A percentile compares a stretch with the other conserved stretches of the same genome.
Conservation (phyloP, 2,113 vertebrate species). For the Bufo gargarizans region DNA sequence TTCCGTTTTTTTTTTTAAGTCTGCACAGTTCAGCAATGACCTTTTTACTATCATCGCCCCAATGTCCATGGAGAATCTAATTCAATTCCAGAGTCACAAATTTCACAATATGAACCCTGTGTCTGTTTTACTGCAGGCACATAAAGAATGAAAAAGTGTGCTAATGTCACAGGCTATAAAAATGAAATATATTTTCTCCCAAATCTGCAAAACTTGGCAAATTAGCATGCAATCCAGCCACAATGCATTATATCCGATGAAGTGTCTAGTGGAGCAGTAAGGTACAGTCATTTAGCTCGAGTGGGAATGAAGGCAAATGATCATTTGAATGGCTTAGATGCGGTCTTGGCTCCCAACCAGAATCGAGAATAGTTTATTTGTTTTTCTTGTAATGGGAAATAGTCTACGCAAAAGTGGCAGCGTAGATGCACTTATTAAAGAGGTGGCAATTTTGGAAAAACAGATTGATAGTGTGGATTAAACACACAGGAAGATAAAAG, state of each 20-base stretch:
- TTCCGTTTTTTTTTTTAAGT: slow-evolving; percentile 23
- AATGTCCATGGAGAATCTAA: slow-evolving; percentile 20
- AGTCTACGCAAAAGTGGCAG: slow-evolving; percentile 7
- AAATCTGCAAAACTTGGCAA: slow-evolving; percentile 50
- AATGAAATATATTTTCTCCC: slow-evolving; percentile 39
- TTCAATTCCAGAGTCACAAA: slow-evolving; percentile 37
- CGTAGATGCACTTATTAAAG: slow-evolving; percentile 11
- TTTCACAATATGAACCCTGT: slow-evolving; percentile 30
- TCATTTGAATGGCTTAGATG: slow-evolving; percentile 48
- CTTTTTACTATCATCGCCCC: slow-evolving; percentile 16
- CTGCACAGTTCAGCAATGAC: slow-evolving; percentile 31
- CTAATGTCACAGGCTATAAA: slow-evolving; percentile 51
- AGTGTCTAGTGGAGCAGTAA: slow-evolving; percentile 43
- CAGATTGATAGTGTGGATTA: neutral
- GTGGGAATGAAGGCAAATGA: slow-evolving; percentile 51
- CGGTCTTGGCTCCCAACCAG: slow-evolving; percentile 32
- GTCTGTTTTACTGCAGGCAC: slow-evolving; percentile 48
- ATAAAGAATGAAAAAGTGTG: slow-evolving; percentile 45
- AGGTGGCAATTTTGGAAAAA: neutral
- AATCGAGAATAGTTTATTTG: slow-evolving; percentile 26
- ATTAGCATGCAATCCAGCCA: slow-evolving; percentile 47
- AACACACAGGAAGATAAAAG: neutral
- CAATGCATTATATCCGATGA: slow-evolving; percentile 37
- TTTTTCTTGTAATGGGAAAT: slow-evolving; percentile 36
- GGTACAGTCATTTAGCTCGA: slow-evolving; percentile 46